Base-by-base conservation (phyloP, 2,888 invertebrate genomes). In the Acanthopleura granulata region DNA sequence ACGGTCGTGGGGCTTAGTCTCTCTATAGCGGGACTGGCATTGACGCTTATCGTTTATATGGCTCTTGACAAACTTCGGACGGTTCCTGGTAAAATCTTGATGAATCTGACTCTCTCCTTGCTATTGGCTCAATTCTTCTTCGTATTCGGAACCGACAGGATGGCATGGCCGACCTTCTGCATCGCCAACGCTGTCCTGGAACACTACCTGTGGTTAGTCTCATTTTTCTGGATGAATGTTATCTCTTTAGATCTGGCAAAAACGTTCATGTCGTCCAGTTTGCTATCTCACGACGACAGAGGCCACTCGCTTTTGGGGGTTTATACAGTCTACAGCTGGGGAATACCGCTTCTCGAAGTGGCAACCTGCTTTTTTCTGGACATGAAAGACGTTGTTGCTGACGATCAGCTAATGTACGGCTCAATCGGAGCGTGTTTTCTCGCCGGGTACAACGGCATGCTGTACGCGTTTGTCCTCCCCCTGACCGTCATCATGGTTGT, bases 401-500 rank as follows among this genome's bases (percentile, higher is more conserved):
- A 62, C n/a, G 11, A 30, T 12, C 16, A 62, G 66, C n/a, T 66
- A 3, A 16, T 22, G 22, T 86, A 86, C 69, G 87, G 83, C 3
- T 49, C 57, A 9, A 22, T 74, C 1, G 30, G 77, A 12, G 50
- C 76, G 9, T 87, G 87, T 76, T 87, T 86, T 85, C 84, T 87
- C 14, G 74, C 77, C 1, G 78, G 79, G 25, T 76, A 75, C 9
- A 12, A 40, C 27, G 82, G 84, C n/a, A 79, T 80, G 16, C 72
- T 81, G 6, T 25, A 83, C 0, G 84, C 81, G 40, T 86, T 87
- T 72, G 84, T 80, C 11, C 29, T 79, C 11, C 86, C 86, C 0
- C 73, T 85, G 9, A 79, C 78, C 0, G 0, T 84, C 1, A 76
- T 85, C 57, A 73, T 86, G 57, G 22, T 80, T 3, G 71, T 79